Conservation (phyloP, 2,888 invertebrate species). For the Dynastes hyllus region DNA sequence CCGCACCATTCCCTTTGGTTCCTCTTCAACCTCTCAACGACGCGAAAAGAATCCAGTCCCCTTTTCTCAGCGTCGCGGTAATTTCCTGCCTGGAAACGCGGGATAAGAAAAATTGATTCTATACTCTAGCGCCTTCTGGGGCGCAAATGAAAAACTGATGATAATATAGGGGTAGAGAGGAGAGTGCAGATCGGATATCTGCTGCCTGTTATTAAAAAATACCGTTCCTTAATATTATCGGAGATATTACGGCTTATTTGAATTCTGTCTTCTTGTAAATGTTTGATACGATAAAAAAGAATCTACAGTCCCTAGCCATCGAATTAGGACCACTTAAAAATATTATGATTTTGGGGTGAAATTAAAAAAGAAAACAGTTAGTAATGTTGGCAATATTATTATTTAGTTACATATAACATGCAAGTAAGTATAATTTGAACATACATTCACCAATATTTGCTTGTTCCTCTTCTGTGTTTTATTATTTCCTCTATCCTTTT, state of each 20-base stretch:
- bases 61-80: slow-evolving; percentile 31
- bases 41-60: slow-evolving; percentile 14
- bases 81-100: slow-evolving; percentile 42
- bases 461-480: too few relatives aligned
- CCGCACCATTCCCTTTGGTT: background rate
- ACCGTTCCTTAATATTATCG: slow-evolving; percentile 6
- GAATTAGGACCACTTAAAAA: too few relatives aligned
- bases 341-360: too few relatives aligned
- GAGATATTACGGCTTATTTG: background rate
- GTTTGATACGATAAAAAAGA: too few relatives aligned
- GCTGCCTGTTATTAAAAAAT: slow-evolving; percentile 39
- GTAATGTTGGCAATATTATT: too few relatives aligned
- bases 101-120: slow-evolving; percentile 46
- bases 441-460: too few relatives aligned
- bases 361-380: too few relatives aligned
- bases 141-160: slow-evolving; percentile 40
- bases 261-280: too few relatives aligned
- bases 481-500: too few relatives aligned
- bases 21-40: background rate
- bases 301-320: too few relatives aligned
- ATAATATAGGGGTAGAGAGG: background rate
- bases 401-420: too few relatives aligned
- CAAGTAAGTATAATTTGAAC: too few relatives aligned
- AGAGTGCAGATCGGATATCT: background rate
- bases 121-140: slow-evolving; percentile 11